phyloP scores from a whole-genome alignment of 2,888 invertebrate genomes.

The Loripinus fragilis region DNA sequence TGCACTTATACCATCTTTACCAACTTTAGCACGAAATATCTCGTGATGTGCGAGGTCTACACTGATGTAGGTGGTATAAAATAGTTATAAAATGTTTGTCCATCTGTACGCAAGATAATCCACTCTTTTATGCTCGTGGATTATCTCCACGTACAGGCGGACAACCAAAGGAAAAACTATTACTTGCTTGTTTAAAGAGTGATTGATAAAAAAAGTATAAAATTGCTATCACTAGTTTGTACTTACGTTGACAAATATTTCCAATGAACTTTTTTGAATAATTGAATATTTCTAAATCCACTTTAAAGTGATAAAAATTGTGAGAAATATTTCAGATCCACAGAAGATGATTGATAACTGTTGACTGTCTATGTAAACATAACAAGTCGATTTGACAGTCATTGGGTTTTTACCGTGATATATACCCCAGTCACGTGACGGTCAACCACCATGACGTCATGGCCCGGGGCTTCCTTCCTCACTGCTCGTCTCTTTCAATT shows the following conservation, averaged over 20 bases:
- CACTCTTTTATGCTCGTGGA: too few species aligned
- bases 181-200: too few species aligned
- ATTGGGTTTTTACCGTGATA: neutral
- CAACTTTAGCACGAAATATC: too few species aligned
- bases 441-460: slow-evolving; percentile 43
- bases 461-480: neutral
- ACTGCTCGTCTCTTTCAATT: neutral
- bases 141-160: too few species aligned
- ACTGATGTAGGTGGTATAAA: too few species aligned
- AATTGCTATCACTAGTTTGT: too few species aligned
- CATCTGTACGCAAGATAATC: too few species aligned
- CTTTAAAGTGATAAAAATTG: neutral
- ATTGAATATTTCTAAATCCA: neutral
- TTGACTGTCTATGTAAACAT: slow-evolving; percentile 11
- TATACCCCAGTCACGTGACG: slow-evolving; percentile 53
- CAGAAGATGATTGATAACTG: neutral
- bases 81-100: too few species aligned
- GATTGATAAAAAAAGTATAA: too few species aligned
- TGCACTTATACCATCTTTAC: too few species aligned
- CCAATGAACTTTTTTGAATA: neutral
- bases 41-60: too few species aligned
- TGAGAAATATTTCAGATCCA: neutral
- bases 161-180: too few species aligned
- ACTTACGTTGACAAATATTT: neutral
- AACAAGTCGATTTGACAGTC: slow-evolving; percentile 5